Evolutionary conservation across 1,140 invertebrate genomes (phyloP), one percentile per base, ranked within the genome.

Genomic region (Drosophila cardini): DNA sequence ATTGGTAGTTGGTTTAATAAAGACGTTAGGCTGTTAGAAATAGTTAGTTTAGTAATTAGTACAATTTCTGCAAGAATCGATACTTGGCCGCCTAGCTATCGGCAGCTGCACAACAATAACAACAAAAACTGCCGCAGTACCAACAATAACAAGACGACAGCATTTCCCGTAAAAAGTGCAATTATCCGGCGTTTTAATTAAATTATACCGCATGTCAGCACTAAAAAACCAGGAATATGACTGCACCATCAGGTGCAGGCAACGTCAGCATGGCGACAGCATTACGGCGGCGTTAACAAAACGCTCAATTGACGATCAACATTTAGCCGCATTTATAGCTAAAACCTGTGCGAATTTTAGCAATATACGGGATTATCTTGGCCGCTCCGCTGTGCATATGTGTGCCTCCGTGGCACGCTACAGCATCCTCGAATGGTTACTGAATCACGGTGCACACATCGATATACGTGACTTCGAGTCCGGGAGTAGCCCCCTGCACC

Each of bases 401-500:
- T 94, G 95, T 26, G 94, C 95, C n/a, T 94, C 95, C 1, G 94
- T 94, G 90, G 95, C 94, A 2, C 93, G 94, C 61, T 90, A 91
- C 50, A 92, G 94, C 56, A 91, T 96, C 36, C 92, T 95, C 4
- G 93, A 94, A 73, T 96, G 95, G 95, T 90, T 96, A 5, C 45
- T 96, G 2, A 93, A 93, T 30, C 93, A 92, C 11, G 92, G 94
- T 42, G 92, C 93, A 2, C 93, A 94, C 78, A 87, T 95, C 2
- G 94, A 95, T 82, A 82, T 84, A 0, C 94, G 93, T 73, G 96
- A 96, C 86, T 75, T 60, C 10, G 95, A 96, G 87, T 96, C 95
- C 34, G 94, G 95, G 0, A 96, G 95, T 91, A 96, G 95, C 52
- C 92, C 96, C 0, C 82, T 96, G n/a, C 96, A 96, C 84, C 92